These are phyloP conservation scores for Meteorus colon DNA, from an alignment of 2,888 invertebrate genomes.

Conservation along the genomic window DNA sequence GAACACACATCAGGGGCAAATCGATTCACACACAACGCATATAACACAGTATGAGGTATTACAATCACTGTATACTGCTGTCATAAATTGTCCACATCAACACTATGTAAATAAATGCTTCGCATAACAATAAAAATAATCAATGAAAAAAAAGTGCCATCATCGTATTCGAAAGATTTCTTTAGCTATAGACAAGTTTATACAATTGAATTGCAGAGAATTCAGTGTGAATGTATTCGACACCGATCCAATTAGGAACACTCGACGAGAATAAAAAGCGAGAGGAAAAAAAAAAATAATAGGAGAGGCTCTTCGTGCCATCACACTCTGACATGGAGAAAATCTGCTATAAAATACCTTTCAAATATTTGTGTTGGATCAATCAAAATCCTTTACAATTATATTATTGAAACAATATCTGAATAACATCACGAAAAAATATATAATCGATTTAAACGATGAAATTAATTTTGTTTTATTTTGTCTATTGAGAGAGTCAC, in stretches of 20 bases:
- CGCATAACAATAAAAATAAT: neutral
- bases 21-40: neutral
- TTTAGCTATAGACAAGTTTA: neutral
- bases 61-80: neutral
- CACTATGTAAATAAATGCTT: neutral
- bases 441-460: neutral
- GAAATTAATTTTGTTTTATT: neutral
- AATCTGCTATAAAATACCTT: neutral
- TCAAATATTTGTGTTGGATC: too few relatives aligned
- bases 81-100: neutral
- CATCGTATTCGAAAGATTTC: neutral
- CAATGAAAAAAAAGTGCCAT: neutral
- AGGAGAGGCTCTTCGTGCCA: neutral
- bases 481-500: neutral
- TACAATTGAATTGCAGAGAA: conserved; percentile 57
- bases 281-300: neutral
- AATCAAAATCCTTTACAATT: neutral
- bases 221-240: conserved; percentile 62
- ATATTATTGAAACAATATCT: neutral
- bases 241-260: conserved; percentile 58
- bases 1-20: neutral
- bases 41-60: neutral
- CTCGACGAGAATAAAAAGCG: conserved; percentile 11
- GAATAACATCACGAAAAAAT: neutral
- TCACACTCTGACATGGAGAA: neutral